phyloP scores from a whole-genome alignment of 2,113 vertebrate genomes.

The Brachypteracias leptosomus region DNA sequence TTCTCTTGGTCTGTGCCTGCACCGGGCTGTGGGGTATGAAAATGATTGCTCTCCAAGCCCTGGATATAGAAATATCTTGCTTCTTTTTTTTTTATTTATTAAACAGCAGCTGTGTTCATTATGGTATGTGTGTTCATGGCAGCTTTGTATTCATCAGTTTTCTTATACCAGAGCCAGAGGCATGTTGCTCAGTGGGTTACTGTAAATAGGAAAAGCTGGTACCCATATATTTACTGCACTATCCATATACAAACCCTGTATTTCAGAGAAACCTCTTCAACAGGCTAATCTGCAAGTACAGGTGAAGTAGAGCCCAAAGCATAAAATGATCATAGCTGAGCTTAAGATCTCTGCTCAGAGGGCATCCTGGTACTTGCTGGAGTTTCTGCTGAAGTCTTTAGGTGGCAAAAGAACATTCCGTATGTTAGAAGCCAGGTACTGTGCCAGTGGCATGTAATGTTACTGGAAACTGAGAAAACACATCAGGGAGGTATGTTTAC shows the following conservation, averaged over 20 bases:
- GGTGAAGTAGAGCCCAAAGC: background rate
- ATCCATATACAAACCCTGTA: background rate
- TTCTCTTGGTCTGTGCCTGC: background rate
- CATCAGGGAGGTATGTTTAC: background rate
- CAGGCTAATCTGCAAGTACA: background rate
- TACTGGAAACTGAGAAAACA: background rate
- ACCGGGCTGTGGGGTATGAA: background rate
- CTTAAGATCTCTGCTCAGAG: background rate
- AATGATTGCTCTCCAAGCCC: background rate
- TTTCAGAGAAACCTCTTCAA: background rate
- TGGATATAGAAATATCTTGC: background rate
- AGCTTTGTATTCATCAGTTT: background rate
- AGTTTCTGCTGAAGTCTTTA: background rate
- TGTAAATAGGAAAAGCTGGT: background rate
- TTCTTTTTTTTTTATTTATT: too few species aligned
- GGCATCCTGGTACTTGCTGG: background rate
- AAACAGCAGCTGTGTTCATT: background rate
- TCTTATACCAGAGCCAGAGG: background rate
- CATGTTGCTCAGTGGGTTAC: background rate
- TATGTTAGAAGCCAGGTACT: background rate
- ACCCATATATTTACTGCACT: background rate
- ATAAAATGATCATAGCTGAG: background rate
- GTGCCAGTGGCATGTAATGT: background rate
- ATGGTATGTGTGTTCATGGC: background rate
- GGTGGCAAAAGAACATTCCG: background rate